These are phyloP conservation scores for Drosophila acutilabella DNA, from an alignment of 2,888 invertebrate species.

Conservation along the genomic window DNA sequence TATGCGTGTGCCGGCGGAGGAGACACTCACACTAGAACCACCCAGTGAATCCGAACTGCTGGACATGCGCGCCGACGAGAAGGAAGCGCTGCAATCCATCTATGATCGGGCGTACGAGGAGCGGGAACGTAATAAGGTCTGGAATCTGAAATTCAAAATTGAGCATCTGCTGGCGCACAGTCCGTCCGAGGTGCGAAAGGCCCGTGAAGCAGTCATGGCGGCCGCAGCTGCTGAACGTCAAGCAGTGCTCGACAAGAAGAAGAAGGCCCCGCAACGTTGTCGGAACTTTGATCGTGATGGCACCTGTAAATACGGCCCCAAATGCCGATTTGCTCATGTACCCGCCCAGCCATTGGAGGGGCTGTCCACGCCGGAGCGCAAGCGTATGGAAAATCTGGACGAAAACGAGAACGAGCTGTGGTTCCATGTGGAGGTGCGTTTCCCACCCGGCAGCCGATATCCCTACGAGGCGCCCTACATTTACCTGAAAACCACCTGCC, in stretches of 20 bases:
- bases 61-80: slow-evolving; percentile 90
- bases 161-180: slow-evolving; percentile 88
- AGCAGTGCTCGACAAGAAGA: slow-evolving; percentile 56
- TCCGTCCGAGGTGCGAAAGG: slow-evolving; percentile 86
- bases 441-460: slow-evolving; percentile 89
- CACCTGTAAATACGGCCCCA: slow-evolving; percentile 90
- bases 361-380: slow-evolving; percentile 47
- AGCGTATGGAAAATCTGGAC: slow-evolving; percentile 54
- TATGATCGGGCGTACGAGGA: slow-evolving; percentile 90
- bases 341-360: slow-evolving; percentile 62
- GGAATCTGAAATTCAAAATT: slow-evolving; percentile 89
- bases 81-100: slow-evolving; percentile 91
- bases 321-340: slow-evolving; percentile 91
- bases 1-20: slow-evolving; percentile 81
- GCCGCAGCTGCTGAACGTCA: slow-evolving; percentile 82
- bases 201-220: slow-evolving; percentile 82
- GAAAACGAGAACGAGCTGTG: slow-evolving; percentile 84
- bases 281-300: slow-evolving; percentile 87
- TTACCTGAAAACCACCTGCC: slow-evolving; percentile 88
- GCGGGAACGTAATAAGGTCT: slow-evolving; percentile 89
- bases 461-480: slow-evolving; percentile 91
- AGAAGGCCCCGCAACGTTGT: slow-evolving; percentile 85
- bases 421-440: slow-evolving; percentile 91
- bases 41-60: slow-evolving; percentile 86
- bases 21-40: slow-evolving; percentile 28